Conservation (phyloP, 2,797 vertebrate species). For the Microctenopoma steveboyesi region DNA sequence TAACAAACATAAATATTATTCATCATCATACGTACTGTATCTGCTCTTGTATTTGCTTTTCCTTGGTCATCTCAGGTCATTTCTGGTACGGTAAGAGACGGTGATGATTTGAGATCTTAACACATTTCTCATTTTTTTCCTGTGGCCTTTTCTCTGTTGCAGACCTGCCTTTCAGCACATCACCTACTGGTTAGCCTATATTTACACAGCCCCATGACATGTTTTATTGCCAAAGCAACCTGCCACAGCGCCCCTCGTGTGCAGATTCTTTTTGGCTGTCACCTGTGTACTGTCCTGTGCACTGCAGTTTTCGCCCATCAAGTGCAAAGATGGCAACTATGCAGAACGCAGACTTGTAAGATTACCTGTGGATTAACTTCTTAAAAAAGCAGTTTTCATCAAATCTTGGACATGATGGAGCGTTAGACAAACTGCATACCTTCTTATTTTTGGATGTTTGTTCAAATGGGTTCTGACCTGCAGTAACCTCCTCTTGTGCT, state of each 20-base stretch:
- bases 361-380: conserved; percentile 3
- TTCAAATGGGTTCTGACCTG: conserved; percentile 50
- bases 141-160: conserved; percentile 40
- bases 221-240: conserved; percentile 79
- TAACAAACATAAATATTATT: too few species aligned
- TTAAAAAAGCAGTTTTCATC: neutral
- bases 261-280: conserved; percentile 59
- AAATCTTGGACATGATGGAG: neutral
- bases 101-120: conserved; percentile 33
- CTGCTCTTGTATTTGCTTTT: neutral
- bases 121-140: conserved; percentile 25
- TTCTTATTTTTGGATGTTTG: conserved; percentile 30
- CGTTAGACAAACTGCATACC: neutral
- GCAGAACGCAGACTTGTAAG: conserved; percentile 7
- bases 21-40: too few species aligned
- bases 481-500: conserved; percentile 64
- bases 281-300: conserved; percentile 72
- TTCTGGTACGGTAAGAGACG: conserved; percentile 29
- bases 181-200: conserved; percentile 72
- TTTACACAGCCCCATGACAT: conserved; percentile 75
- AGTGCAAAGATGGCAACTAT: conserved; percentile 13
- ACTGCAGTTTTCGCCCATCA: conserved; percentile 38
- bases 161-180: conserved; percentile 42
- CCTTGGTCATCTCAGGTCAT: conserved; percentile 34
- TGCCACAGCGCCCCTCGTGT: conserved; percentile 53